Conservation (phyloP, 2,797 vertebrate species). For the Ctenosaura bakeri region DNA sequence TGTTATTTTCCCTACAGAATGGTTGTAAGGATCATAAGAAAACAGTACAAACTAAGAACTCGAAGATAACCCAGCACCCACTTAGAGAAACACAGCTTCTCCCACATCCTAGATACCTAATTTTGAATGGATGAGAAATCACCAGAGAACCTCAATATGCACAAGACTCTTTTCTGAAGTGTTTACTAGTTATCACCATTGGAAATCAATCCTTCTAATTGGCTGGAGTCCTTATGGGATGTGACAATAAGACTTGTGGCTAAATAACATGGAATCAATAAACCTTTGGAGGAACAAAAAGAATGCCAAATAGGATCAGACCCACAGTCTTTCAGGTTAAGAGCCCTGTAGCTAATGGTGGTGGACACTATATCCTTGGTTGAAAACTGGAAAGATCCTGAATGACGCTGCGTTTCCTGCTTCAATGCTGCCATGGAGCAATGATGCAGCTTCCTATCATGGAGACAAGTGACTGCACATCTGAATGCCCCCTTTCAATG, state of each 20-base stretch:
- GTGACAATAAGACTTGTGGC: not conserved
- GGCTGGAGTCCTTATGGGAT: not conserved
- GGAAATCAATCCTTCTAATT: not conserved
- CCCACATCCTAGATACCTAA: not conserved
- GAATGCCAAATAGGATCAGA: conserved; percentile 18
- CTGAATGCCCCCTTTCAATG: not conserved
- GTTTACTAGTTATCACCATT: not conserved
- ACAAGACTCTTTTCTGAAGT: not conserved
- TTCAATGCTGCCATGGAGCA: not conserved
- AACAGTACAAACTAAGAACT: not conserved
- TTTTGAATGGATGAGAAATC: accelerated
- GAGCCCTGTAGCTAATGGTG: not conserved
- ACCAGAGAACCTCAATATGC: not conserved
- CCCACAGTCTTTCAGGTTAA: conserved; percentile 14
- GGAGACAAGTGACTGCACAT: not conserved
- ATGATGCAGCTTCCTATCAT: not conserved
- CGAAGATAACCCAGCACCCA: not conserved
- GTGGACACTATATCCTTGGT: not conserved
- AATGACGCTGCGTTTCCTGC: not conserved
- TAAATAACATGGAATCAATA: conserved; percentile 19
- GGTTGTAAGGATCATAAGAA: not conserved
- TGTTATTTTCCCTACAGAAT: not conserved
- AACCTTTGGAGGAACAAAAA: conserved; percentile 13
- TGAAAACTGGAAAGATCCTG: not conserved
- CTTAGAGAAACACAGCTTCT: not conserved